A percentile compares a stretch with the other conserved stretches of the same genome.
phyloP scores from a whole-genome alignment of 1,140 invertebrate genomes.

The Brachionus manjavacas region DNA sequence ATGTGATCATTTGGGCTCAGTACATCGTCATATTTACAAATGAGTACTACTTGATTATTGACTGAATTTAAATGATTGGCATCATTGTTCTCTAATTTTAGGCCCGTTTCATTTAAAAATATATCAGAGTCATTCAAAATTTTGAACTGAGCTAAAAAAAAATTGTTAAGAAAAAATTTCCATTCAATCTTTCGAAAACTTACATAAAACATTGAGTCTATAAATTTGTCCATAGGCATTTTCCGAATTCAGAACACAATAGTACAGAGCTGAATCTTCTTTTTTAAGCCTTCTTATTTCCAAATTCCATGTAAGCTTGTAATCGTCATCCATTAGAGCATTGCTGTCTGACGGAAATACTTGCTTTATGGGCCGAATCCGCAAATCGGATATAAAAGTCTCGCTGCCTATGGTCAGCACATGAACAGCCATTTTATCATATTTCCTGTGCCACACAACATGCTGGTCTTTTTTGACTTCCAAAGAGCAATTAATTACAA shows the following conservation, averaged over 20 bases:
- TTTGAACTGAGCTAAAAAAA: conserved; percentile 26
- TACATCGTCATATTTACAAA: conserved; percentile 10
- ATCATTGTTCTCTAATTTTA: not conserved
- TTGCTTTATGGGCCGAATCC: conserved; percentile 30
- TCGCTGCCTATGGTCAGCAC: conserved; percentile 39
- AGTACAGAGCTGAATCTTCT: conserved; percentile 28
- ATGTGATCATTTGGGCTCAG: not conserved
- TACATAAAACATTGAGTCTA: conserved; percentile 30
- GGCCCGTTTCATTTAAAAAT: not conserved
- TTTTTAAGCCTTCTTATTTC: conserved; percentile 11
- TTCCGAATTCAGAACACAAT: conserved; percentile 41
- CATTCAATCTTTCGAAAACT: not conserved
- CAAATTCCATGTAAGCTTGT: conserved; percentile 38
- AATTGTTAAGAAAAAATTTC: not conserved
- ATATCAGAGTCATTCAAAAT: not conserved
- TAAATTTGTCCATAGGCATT: conserved; percentile 39
- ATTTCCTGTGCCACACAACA: conserved; percentile 38
- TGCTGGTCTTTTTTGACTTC: conserved; percentile 31
- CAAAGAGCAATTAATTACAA: conserved; percentile 29
- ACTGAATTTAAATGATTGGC: not conserved
- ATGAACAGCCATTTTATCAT: conserved; percentile 38
- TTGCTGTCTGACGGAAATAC: not conserved
- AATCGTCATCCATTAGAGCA: not conserved
- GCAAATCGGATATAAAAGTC: conserved; percentile 40
- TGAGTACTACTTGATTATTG: not conserved